Evolutionary conservation across 2,888 invertebrate genomes (phyloP).

Genomic region (Lamellibrachia satsuma): DNA sequence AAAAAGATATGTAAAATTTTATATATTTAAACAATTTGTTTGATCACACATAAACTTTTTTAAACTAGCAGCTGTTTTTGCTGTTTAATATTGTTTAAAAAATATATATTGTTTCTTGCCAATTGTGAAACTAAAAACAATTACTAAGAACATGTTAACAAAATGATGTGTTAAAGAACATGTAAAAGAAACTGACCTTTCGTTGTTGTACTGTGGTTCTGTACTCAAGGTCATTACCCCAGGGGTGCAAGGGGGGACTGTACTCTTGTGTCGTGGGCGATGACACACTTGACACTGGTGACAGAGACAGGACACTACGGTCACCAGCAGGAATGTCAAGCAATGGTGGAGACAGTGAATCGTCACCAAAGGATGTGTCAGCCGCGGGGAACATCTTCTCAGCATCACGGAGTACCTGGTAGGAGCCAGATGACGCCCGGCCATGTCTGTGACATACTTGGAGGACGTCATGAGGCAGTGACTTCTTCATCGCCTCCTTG

Average conservation of each 20-base stretch:
- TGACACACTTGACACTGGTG: not conserved
- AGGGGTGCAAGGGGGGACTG: not conserved
- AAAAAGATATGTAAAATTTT: too few relatives aligned
- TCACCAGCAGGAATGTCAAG: not conserved
- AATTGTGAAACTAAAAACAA: too few relatives aligned
- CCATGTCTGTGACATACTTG: not conserved
- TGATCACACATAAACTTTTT: too few relatives aligned
- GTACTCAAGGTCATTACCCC: not conserved
- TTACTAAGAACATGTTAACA: too few relatives aligned
- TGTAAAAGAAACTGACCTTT: not conserved
- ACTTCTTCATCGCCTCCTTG: not conserved
- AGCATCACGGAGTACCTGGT: not conserved
- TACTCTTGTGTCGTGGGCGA: not conserved
- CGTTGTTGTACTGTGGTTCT: not conserved
- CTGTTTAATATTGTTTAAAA: too few relatives aligned
- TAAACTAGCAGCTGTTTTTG: too few relatives aligned
- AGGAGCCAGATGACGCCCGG: not conserved
- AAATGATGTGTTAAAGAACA: too few relatives aligned
- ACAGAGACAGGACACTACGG: not conserved
- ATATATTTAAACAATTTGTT: too few relatives aligned
- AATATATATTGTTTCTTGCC: too few relatives aligned
- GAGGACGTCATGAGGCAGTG: not conserved
- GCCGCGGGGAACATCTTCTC: not conserved
- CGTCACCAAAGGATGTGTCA: not conserved
- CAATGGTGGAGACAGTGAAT: not conserved